Evolutionary conservation across 2,113 vertebrate species (phyloP), one percentile per base, ranked within the genome.

Genomic region (Camelus dromedarius): DNA sequence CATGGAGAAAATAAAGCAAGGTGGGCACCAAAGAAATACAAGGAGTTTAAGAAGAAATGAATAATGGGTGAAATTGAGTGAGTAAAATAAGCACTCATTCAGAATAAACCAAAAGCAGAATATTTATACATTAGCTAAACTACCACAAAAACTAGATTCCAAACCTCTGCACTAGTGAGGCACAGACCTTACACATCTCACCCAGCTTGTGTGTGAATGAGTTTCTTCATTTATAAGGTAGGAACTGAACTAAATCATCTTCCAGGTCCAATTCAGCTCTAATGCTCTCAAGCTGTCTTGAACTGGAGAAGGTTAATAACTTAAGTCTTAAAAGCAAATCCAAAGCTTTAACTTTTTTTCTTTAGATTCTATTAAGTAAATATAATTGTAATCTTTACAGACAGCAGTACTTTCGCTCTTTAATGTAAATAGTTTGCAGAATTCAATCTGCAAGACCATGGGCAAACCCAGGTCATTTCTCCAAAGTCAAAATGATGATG

Each of bases 401-500:
- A 48, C 60, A 92, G 13, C 52, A 83, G 2, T 89, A n/a, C 5
- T 28, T 92, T 30, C 2, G 42, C 48, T 93, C 32, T 88, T 73
- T 90, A 32, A 56, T 88, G 50, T 5, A 95, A 69, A 84, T 3
- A 26, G 58, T 94, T 87, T 81, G 18, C 14, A 88, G 48, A 79
- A 95, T 91, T 82, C 19, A 54, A 16, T 89, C 42, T 83, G 64
- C 70, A 67, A 95, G 64, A 85, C 28, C 81, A 54, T 13, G 6
- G n/a, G 58, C 73, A 92, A 88, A 93, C 52, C 46, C 67, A 87
- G 86, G 92, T 97, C 93, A 92, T 66, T 93, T 95, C 69, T 92
- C 62, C 96, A 96, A 97, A 96, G 97, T 96, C 91, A 96, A 85
- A 92, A 48, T 93, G 54, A 90, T 58, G 6, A 12, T 50, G 62